Percentiles rank a stretch among this genome's conserved stretches.
These are phyloP conservation scores for roundworm (Caenorhabditis elegans) DNA, from an alignment of 1,140 invertebrate genomes.

Conservation along the genomic window WBcel235 BX284606.5:10531001-10531500, in stretches of 20 bases:
- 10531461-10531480: too few species aligned
- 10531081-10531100: conserved; percentile 32
- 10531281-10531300: conserved; percentile 35
- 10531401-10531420: conserved; percentile 28
- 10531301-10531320: conserved; percentile 35
- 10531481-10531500: too few species aligned
- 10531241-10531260: conserved; percentile 34
- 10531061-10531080: conserved; percentile 16
- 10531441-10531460: conserved; percentile 5
- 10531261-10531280: conserved; percentile 10
- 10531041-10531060: conserved; percentile 11
- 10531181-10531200: background rate
- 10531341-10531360: too few species aligned
- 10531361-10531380: conserved; percentile 37
- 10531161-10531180: background rate
- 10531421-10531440: conserved; percentile 26
- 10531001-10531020: background rate
- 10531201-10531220: conserved; percentile 36
- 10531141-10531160: background rate
- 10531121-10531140: background rate
- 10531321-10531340: background rate
- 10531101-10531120: conserved; percentile 5
- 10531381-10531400: conserved; percentile 35
- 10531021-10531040: conserved; percentile 16
- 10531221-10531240: conserved; percentile 26